These are phyloP conservation scores for Oreotragus oreotragus DNA, from an alignment of 2,113 vertebrate species.

Conservation along the genomic window DNA sequence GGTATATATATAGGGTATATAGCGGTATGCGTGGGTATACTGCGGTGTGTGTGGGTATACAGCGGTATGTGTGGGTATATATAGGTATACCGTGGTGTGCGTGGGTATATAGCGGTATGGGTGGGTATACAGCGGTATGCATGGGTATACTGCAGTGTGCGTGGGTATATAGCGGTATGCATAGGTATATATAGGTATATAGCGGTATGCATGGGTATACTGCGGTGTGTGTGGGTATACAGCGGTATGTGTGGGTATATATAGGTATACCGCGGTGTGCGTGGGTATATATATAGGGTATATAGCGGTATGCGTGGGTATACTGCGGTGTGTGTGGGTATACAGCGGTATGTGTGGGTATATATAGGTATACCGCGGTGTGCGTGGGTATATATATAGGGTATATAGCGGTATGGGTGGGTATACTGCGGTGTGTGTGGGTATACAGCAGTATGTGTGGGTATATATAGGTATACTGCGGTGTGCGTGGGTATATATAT, in stretches of 20 bases:
- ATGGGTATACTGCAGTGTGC: too few relatives aligned
- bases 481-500: rapidly evolving
- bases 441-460: rapidly evolving
- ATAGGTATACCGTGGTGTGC: rapidly evolving
- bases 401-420: rapidly evolving
- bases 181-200: too few relatives aligned
- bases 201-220: rapidly evolving
- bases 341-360: rapidly evolving
- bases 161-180: too few relatives aligned
- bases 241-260: rapidly evolving
- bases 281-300: too few relatives aligned
- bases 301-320: rapidly evolving
- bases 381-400: rapidly evolving
- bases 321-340: rapidly evolving
- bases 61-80: too few relatives aligned
- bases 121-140: rapidly evolving
- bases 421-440: too few relatives aligned
- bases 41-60: rapidly evolving
- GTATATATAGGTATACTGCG: rapidly evolving
- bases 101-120: too few relatives aligned
- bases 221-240: rapidly evolving
- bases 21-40: rapidly evolving
- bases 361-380: rapidly evolving
- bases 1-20: too few relatives aligned
- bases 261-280: rapidly evolving